Base-by-base conservation (phyloP, 2,113 vertebrate genomes). In the Pan paniscus region DNA sequence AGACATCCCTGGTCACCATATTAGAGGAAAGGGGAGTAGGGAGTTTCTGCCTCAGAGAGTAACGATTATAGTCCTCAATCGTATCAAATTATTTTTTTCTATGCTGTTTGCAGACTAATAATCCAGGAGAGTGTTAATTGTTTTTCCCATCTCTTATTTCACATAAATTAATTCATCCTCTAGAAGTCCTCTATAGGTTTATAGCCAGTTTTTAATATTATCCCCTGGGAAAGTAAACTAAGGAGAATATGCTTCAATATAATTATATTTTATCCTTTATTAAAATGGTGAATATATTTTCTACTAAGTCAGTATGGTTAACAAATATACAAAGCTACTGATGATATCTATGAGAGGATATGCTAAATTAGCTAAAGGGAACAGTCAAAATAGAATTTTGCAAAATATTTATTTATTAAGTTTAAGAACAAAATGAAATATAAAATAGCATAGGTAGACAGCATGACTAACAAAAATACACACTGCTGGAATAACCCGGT, bases 381-480 rank as follows among this genome's bases (percentile, higher is more conserved):
- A 48, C 46, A 20, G 55, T 78, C 92, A 3, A 96, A 97, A 79
- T 50, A 89, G 35, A 79, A 90, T 87, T 89, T 87, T 84, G 43
- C 3, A 91, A 95, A 79, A 80, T 38, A 12, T 48, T 73, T 38
- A 12, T 43, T 73, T 86, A 79, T 83, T 38, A 84, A 80, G 5
- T 25, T 67, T 83, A 95, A 93, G 30, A 96, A 82, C 25, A 93
- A 88, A 97, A 79, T 80, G 57, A 50, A 92, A 83, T 46, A 18
- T 46, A 90, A 80, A 92, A 73, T 67, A 35, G 3, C 6, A 20
- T 6, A 92, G 40, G 22, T 84, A 84, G n/a, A 81, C 11, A 86
- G 43, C 11, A 86, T 93, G 55, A 5, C 25, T 94, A 81, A 87
- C 84, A 55, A 96, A 75, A 89, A 68, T 89, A 92, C 78, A 89